Conservation (phyloP, 1,140 invertebrate genomes). For the Aphaenogaster floridana region DNA sequence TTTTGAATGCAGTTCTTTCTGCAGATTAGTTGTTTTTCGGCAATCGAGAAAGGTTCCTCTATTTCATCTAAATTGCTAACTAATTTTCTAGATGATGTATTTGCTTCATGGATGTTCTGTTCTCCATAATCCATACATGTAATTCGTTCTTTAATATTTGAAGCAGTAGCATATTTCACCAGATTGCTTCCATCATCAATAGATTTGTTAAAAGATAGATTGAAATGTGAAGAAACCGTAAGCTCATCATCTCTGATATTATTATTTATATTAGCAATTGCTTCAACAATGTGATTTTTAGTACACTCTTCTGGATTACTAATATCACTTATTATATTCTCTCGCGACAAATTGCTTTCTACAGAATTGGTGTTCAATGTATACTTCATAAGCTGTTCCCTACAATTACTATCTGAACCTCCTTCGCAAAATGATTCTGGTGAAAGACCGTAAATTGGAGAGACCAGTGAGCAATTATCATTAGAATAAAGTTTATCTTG, state of each 20-base stretch:
- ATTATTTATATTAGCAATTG: background rate
- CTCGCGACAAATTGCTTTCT: background rate
- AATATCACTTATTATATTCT: background rate
- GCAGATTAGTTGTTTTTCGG: background rate
- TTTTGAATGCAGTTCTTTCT: background rate
- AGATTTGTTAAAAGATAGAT: background rate
- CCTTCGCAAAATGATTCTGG: slow-evolving; percentile 78
- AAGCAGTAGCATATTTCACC: background rate
- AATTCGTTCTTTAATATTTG: background rate
- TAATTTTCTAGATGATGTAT: slow-evolving; percentile 4
- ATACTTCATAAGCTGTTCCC: slow-evolving; percentile 67
- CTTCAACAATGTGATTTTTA: background rate
- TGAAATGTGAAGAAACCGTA: background rate
- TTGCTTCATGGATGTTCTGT: background rate
- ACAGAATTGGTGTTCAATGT: background rate
- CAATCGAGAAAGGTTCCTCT: background rate
- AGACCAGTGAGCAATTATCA: slow-evolving; percentile 1
- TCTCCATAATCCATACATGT: background rate
- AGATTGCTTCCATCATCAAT: background rate
- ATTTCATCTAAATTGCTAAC: background rate
- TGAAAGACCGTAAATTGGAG: slow-evolving; percentile 67
- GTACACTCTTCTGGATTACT: background rate
- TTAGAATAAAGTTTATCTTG: background rate
- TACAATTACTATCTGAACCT: slow-evolving; percentile 64
- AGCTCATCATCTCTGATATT: background rate